These are phyloP conservation scores for Hafferia zeledoni DNA, from an alignment of 2,797 vertebrate genomes.

Conservation along the genomic window DNA sequence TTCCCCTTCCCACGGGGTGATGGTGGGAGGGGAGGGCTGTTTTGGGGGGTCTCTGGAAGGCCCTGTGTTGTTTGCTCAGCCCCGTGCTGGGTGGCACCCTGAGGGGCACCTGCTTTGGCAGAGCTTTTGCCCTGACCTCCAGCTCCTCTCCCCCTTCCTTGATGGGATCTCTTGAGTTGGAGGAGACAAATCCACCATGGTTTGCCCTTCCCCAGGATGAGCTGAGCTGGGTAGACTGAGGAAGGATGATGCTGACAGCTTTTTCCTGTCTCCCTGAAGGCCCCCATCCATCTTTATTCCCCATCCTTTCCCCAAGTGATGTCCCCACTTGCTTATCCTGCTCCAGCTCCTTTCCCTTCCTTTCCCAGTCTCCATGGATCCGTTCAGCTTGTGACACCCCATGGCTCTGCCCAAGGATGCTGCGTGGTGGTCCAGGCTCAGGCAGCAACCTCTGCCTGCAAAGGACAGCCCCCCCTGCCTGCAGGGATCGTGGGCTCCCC, in stretches of 20 bases:
- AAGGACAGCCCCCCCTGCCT: not conserved
- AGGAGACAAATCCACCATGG: not conserved
- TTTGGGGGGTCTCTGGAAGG: not conserved
- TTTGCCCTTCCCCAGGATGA: not conserved
- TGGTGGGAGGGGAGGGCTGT: fast-evolving
- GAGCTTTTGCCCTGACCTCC: not conserved
- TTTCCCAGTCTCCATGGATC: fast-evolving
- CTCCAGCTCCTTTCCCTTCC: not conserved
- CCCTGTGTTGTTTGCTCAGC: not conserved
- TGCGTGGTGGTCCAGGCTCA: not conserved
- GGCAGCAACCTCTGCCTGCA: not conserved
- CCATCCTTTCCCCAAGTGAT: fast-evolving
- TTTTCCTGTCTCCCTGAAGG: not conserved
- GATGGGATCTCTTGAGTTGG: fast-evolving
- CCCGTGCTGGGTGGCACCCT: fast-evolving
- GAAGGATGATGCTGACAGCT: not conserved
- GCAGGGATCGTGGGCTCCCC: not conserved
- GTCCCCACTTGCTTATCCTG: not conserved
- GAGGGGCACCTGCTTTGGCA: not conserved
- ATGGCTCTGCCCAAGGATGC: not conserved
- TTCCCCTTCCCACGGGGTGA: not conserved
- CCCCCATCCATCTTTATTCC: not conserved
- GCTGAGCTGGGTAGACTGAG: not conserved
- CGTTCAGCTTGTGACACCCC: not conserved
- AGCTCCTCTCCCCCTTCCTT: not conserved